Evolutionary conservation across 2,888 invertebrate species (phyloP), one percentile per base, ranked within the genome.

Genomic region (Camptogramma bilineatum): DNA sequence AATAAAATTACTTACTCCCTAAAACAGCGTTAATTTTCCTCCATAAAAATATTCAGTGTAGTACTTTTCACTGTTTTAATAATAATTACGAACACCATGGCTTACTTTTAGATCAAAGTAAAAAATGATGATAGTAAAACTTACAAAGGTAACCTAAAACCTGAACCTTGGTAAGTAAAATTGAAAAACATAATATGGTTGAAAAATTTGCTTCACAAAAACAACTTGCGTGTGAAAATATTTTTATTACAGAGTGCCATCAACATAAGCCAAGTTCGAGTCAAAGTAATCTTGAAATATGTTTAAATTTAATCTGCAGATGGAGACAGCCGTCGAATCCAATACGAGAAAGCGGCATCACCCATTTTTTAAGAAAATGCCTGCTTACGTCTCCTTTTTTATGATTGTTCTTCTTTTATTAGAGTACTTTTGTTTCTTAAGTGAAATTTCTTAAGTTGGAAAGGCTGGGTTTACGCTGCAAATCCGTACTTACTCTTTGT

Each of bases 401-500:
- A 91, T 91, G 89, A 90, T 91, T 91, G 90, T 91, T 91, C 91
- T 91, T 91, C 90, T 91, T 91, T 91, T 91, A 91, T 91, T 91
- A 84, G 83, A 90, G 87, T 90, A 91, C 91, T 91, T 91, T 91
- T 90, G 88, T 91, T 91, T 87, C 86, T 88, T 90, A 90, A 91
- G 90, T 90, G 90, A 91, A 91, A 90, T 90, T 87, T 90, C 81
- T 85, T 81, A 87, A 91, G 87, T 91, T 90, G 81, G 84, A 84
- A 87, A 89, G 86, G 85, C 86, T 85, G 82, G 77, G 86, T 83
- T 85, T 85, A 85, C 80, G 84, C 80, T 86, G 86, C 86, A 91
- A 90, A 90, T 89, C 91, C 88, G 83, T 87, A 89, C 87, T 91
- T 87, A 90, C 88, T 85, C 83, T 83, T 83, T 82, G 83, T 76